Evolutionary conservation across 2,888 invertebrate species (phyloP), one percentile per base, ranked within the genome.

Genomic region (Nomada fabriciana): DNA sequence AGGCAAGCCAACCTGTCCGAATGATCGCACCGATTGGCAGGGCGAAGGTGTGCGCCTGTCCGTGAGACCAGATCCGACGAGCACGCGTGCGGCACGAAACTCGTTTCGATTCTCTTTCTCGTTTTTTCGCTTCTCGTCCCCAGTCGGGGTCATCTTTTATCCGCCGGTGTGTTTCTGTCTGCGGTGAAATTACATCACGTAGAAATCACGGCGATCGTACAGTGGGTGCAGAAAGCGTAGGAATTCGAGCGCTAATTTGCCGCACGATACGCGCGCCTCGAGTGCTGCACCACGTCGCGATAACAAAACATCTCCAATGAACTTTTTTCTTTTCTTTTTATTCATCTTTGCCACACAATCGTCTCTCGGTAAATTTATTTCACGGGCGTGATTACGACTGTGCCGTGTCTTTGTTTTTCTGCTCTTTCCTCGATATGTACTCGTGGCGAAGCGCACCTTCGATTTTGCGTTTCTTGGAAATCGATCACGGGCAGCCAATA

Each of bases 171-270:
- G 79, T 82, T 65, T 79, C 78, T 73, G 83, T 70, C 81, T 60
- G 76, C 82, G 81, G 68, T 80, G 81, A 73, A 87, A 90, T 91
- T 91, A 86, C 91, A 87, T 90, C 90, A 91, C 86, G 85, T 90
- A 89, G 91, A 91, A 91, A 91, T 90, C 89, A 86, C 80, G 86
- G 86, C 86, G 89, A 91, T 89, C 84, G 53, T 76, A 69, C 79
- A 76, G 83, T 85, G 86, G 85, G 90, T 90, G 89, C 91, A 90
- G 91, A 91, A 91, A 91, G 91, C 91, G 91, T 90, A 91, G 84
- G 90, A 91, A 91, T 90, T 83, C 83, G 85, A 84, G 72, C 84
- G 84, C 74, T 84, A 84, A 85, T 88, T 89, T 80, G 75, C 79
- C 76, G 68, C 47, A 67, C 76, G 72, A 79, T 76, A 74, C 71